Conservation (phyloP, 2,797 vertebrate genomes). For the Acridotheres tristis region DNA sequence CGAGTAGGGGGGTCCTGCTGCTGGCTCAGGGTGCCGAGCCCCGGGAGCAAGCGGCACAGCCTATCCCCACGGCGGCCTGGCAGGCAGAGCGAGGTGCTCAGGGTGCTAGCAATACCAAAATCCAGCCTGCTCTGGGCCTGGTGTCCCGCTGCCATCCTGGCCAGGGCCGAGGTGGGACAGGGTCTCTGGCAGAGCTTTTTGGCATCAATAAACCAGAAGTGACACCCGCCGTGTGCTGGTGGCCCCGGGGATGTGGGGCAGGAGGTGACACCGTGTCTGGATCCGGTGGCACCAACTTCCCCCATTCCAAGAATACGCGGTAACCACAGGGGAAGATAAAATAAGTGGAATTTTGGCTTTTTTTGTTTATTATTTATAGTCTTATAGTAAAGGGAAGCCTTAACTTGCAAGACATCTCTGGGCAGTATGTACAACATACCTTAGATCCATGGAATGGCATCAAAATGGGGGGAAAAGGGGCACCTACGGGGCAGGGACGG, state of each 20-base stretch:
- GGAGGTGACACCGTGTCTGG: not conserved
- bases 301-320: slow-evolving; percentile 25
- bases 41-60: not conserved
- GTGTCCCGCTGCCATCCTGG: not conserved
- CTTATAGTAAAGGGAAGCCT: slow-evolving; percentile 96
- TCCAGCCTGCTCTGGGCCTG: not conserved
- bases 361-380: slow-evolving; percentile 89
- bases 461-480: slow-evolving; percentile 70
- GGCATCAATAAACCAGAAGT: slow-evolving; percentile 15
- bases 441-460: slow-evolving; percentile 92
- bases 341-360: slow-evolving; percentile 84
- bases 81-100: slow-evolving; percentile 13
- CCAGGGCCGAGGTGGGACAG: not conserved
- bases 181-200: not conserved
- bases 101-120: slow-evolving; percentile 71
- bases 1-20: slow-evolving; percentile 1
- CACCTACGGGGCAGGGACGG: slow-evolving; percentile 75
- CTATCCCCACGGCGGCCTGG: not conserved
- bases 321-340: slow-evolving; percentile 75
- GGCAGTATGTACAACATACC: slow-evolving; percentile 99
- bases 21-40: not conserved
- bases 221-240: not conserved
- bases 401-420: slow-evolving; percentile 95
- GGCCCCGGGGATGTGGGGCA: not conserved
- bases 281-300: not conserved